Evolutionary conservation across 1,140 invertebrate species (phyloP), one percentile per base, ranked within the genome.

Genomic region (Chymomyza costata): DNA sequence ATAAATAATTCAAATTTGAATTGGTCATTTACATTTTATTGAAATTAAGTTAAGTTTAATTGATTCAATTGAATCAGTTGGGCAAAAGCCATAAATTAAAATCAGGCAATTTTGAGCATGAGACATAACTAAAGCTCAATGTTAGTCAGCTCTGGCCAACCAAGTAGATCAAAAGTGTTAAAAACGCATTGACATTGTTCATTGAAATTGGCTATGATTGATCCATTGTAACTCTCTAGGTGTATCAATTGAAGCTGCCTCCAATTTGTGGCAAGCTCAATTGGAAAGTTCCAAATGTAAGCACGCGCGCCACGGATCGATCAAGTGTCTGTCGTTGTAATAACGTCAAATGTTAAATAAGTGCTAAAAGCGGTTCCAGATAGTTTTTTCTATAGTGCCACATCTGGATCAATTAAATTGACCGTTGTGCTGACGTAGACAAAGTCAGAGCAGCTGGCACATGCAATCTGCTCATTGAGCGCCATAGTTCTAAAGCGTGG

Each of bases 1-100:
- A n/a, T n/a, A n/a, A n/a, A 73, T 74, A 73, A 73, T 74, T 73
- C 53, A 73, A 73, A 74, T 74, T 73, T 50, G 74, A 73, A 74
- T 74, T 61, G 31, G 18, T 16, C 30, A 21, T 13, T 7, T 6
- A 25, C 14, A 17, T 45, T 41, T 44, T 40, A 17, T 44, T 25
- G 34, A 49, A 44, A 21, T 25, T 46, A 50, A 52, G 40, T 61
- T 68, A 55, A 55, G 43, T 63, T 66, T 54, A 73, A 73, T 73
- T 73, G 64, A 73, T 31, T 73, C 68, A 73, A 74, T 73, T 73
- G 68, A 73, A 74, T 74, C 69, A 64, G 41, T 59, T 49, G 46
- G 40, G 37, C 34, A 53, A 30, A 57, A 61, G 40, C 67, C 68
- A 59, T 69, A 71, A 71, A 74, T 73, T 67, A 38, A 67, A 71